Evolutionary conservation across 37 sponge, comb jelly and placozoan genomes (phyloP).

Genomic region (Oscarella lobularis): DNA sequence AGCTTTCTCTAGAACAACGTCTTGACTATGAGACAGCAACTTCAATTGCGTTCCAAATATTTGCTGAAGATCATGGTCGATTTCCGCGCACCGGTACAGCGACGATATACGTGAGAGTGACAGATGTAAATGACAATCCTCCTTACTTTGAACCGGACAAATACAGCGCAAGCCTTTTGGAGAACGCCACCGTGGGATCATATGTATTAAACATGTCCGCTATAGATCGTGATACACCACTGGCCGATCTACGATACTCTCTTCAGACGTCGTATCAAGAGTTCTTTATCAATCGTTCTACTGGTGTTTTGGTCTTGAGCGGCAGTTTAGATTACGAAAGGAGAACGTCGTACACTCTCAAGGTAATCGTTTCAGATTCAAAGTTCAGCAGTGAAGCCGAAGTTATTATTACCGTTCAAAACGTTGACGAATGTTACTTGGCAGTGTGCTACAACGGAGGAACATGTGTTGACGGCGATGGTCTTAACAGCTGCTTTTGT

Average conservation of each 20-base stretch:
- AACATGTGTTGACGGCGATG: too few relatives aligned
- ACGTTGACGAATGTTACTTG: too few relatives aligned
- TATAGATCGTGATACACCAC: background rate
- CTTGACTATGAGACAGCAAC: background rate
- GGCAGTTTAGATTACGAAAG: background rate
- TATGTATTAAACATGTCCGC: background rate
- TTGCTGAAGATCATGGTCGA: background rate
- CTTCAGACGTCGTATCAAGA: background rate
- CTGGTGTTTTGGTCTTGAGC: background rate
- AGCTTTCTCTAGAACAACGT: background rate
- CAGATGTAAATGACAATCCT: background rate
- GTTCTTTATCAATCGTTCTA: background rate
- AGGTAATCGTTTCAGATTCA: conserved; percentile 31
- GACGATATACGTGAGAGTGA: background rate
- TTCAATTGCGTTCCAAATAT: background rate
- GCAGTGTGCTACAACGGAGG: too few relatives aligned
- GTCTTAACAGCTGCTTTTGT: too few relatives aligned
- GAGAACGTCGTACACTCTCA: conserved; percentile 16
- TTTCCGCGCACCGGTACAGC: background rate
- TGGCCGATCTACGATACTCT: background rate
- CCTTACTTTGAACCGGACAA: background rate
- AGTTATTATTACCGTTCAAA: too few relatives aligned
- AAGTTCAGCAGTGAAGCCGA: too few relatives aligned
- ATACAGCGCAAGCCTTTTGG: background rate
- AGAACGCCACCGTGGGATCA: background rate